Percentiles rank a stretch among this genome's conserved stretches.
Conservation (phyloP, 1,140 invertebrate species). For the Orchestia grillus region DNA sequence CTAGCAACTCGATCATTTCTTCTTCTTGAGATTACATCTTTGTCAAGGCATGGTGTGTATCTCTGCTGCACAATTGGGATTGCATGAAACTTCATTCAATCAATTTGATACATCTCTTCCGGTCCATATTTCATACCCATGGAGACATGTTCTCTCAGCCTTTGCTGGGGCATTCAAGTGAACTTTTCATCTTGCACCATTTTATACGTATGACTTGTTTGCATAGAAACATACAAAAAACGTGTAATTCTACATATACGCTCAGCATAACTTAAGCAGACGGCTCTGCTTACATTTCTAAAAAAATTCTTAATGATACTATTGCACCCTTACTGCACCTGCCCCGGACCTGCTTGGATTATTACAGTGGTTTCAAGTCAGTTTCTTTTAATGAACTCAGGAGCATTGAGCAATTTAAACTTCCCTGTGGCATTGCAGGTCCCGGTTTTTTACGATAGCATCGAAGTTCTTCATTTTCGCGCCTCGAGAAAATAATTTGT, state of each 20-base stretch:
- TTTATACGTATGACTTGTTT: too few relatives aligned
- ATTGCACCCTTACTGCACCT: background rate
- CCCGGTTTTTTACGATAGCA: background rate
- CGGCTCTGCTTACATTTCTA: background rate
- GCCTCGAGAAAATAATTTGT: slow-evolving; percentile 3
- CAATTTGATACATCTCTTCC: background rate
- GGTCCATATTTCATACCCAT: background rate
- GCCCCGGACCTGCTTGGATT: background rate
- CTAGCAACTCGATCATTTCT: too few relatives aligned
- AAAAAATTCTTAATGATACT: slow-evolving; percentile 3
- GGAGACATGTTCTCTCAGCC: background rate
- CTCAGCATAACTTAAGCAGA: background rate
- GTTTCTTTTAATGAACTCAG: slow-evolving; percentile 15
- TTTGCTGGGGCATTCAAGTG: background rate
- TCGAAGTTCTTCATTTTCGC: slow-evolving; percentile 50
- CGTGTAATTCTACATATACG: background rate
- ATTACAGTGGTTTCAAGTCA: background rate
- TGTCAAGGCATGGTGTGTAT: background rate
- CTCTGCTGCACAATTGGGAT: background rate
- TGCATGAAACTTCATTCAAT: background rate
- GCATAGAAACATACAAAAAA: too few relatives aligned
- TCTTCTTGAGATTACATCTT: background rate
- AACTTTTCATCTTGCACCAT: too few relatives aligned
- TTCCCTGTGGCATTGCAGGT: slow-evolving; percentile 24
- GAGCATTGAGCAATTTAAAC: slow-evolving; percentile 30